Evolutionary conservation across 92 coral and sea anemone species (phyloP).

Genomic region (Virgularia gustaviana): DNA sequence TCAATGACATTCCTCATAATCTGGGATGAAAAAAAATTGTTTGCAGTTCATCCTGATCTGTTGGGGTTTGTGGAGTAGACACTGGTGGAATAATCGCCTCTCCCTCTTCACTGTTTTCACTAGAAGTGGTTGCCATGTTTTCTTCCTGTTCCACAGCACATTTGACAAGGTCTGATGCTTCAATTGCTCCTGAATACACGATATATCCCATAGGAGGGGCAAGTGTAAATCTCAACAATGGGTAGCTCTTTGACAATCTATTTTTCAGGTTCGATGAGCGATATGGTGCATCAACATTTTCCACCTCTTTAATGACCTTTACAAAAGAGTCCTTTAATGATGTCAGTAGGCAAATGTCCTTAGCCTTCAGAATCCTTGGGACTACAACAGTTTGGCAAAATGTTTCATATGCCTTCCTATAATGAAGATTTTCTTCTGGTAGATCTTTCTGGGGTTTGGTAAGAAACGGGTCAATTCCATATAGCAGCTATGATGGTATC

Average conservation of each 20-base stretch:
- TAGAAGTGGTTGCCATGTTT: background rate
- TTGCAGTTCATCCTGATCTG: constrained; percentile 18
- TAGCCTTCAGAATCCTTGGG: too few relatives aligned
- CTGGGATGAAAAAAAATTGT: constrained; percentile 8
- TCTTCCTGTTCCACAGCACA: background rate
- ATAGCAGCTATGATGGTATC: too few relatives aligned
- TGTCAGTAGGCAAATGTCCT: background rate
- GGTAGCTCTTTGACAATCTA: constrained; percentile 5
- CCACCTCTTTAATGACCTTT: background rate
- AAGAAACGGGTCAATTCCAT: too few relatives aligned
- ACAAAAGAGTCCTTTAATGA: background rate
- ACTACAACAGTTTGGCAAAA: background rate
- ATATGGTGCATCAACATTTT: background rate
- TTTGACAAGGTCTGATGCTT: constrained; percentile 7
- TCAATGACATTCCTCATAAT: constrained; percentile 17
- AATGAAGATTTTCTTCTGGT: background rate
- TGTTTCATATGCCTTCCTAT: background rate
- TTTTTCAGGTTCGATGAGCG: background rate
- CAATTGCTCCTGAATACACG: constrained; percentile 17
- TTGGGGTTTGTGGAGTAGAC: background rate
- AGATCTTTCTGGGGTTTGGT: background rate
- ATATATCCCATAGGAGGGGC: constrained; percentile 18
- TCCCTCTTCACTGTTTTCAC: background rate
- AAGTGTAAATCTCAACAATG: background rate
- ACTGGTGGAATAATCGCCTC: background rate